A percentile compares a stretch with the other conserved stretches of the same genome.
Conservation (phyloP, 2,888 invertebrate species). For the Portevinia maculata region DNA sequence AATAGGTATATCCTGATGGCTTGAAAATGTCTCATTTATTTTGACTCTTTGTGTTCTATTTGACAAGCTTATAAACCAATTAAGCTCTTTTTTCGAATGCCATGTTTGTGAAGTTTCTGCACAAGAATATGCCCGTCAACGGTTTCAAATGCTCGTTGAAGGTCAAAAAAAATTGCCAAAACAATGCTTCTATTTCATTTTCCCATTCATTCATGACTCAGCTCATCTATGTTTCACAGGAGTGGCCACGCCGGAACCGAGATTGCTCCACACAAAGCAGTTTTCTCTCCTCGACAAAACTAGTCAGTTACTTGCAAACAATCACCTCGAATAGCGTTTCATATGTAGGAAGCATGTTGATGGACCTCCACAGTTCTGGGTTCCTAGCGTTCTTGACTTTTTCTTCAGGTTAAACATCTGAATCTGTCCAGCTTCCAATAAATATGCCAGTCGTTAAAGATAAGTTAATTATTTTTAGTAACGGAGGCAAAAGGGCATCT, state of each 20-base stretch:
- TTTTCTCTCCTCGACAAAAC: too few relatives aligned
- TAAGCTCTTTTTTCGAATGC: not conserved
- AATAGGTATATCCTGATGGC: too few relatives aligned
- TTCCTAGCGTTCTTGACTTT: not conserved
- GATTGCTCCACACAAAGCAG: too few relatives aligned
- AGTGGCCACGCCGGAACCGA: not conserved
- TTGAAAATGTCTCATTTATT: too few relatives aligned
- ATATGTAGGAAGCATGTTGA: constrained; percentile 15
- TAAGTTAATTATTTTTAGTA: too few relatives aligned
- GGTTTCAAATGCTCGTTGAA: too few relatives aligned
- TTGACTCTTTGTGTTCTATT: not conserved
- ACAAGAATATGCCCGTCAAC: not conserved
- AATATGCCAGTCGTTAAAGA: too few relatives aligned
- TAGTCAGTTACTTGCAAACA: not conserved
- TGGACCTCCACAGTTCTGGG: constrained; percentile 11
- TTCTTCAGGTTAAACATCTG: not conserved
- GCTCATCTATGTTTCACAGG: not conserved
- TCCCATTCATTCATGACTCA: not conserved
- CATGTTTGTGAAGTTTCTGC: not conserved
- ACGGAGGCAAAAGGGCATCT: too few relatives aligned
- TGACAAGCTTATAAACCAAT: not conserved
- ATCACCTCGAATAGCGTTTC: not conserved
- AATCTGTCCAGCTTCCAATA: too few relatives aligned
- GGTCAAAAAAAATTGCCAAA: not conserved
- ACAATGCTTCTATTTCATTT: too few relatives aligned